These are phyloP conservation scores for Neopelma chrysocephalum DNA, from an alignment of 2,797 vertebrate species.

Conservation along the genomic window DNA sequence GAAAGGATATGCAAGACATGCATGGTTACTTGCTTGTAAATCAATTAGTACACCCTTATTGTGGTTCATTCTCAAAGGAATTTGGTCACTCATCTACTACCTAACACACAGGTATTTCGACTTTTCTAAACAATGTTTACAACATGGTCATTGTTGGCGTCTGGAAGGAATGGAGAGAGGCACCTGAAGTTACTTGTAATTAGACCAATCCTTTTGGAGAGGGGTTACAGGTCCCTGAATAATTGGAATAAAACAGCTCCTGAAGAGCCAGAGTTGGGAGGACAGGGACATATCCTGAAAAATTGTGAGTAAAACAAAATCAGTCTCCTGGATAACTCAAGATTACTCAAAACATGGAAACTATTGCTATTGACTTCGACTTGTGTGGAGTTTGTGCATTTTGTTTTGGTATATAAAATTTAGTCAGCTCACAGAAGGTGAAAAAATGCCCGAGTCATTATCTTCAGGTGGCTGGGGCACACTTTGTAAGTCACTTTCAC, in stretches of 20 bases:
- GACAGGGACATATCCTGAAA: not conserved
- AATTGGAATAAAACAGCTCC: not conserved
- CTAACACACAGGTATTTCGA: not conserved
- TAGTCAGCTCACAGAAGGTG: not conserved
- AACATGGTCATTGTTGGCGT: not conserved
- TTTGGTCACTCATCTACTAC: not conserved
- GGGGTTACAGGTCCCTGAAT: not conserved
- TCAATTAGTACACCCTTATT: not conserved
- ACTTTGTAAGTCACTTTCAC: accelerated
- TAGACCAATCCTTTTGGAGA: not conserved
- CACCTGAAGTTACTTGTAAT: not conserved
- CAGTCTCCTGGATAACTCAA: not conserved
- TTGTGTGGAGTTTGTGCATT: not conserved
- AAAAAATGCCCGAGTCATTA: not conserved
- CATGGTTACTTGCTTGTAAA: not conserved
- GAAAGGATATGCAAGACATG: not conserved
- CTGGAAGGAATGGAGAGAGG: not conserved
- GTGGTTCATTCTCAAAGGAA: not conserved
- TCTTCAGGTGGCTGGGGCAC: not conserved
- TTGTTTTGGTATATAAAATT: not conserved
- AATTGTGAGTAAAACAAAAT: not conserved
- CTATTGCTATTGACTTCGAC: not conserved
- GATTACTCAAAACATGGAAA: not conserved
- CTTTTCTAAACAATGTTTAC: not conserved
- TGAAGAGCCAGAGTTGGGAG: not conserved